phyloP scores from a whole-genome alignment of 2,113 vertebrate genomes.

The Siniperca knerii region DNA sequence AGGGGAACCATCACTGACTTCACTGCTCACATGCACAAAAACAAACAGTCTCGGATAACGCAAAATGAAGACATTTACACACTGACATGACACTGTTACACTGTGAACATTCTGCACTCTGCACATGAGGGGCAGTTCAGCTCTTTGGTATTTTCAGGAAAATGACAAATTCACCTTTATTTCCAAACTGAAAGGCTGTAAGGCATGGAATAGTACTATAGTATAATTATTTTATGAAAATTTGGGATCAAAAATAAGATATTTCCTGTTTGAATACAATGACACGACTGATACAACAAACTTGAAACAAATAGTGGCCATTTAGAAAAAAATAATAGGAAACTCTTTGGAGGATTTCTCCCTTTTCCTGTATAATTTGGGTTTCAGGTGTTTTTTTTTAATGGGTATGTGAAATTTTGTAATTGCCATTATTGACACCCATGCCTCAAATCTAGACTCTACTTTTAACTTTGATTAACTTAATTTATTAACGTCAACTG shows the following conservation, averaged over 20 bases:
- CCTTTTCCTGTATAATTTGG: background rate
- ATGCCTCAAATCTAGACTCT: background rate
- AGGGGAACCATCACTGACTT: background rate
- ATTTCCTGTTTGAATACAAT: slow-evolving; percentile 10
- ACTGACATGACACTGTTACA: background rate
- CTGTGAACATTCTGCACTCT: slow-evolving; percentile 11
- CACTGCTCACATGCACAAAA: background rate
- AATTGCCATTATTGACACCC: background rate
- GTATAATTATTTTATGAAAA: background rate
- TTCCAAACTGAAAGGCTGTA: slow-evolving; percentile 38
- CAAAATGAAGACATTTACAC: background rate
- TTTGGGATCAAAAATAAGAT: slow-evolving; percentile 18
- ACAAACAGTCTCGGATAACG: background rate
- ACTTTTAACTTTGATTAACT: background rate
- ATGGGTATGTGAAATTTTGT: background rate
- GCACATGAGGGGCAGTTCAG: background rate
- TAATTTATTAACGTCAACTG: background rate
- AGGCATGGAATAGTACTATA: slow-evolving; percentile 40
- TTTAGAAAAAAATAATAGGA: background rate
- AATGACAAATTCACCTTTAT: slow-evolving; percentile 55
- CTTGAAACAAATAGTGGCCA: background rate
- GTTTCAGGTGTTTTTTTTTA: background rate
- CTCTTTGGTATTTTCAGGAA: slow-evolving; percentile 67
- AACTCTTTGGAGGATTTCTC: background rate
- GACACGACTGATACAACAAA: slow-evolving; percentile 3